Base-by-base conservation (phyloP, 2,888 invertebrate genomes). In the Drosophila kanekoi region DNA sequence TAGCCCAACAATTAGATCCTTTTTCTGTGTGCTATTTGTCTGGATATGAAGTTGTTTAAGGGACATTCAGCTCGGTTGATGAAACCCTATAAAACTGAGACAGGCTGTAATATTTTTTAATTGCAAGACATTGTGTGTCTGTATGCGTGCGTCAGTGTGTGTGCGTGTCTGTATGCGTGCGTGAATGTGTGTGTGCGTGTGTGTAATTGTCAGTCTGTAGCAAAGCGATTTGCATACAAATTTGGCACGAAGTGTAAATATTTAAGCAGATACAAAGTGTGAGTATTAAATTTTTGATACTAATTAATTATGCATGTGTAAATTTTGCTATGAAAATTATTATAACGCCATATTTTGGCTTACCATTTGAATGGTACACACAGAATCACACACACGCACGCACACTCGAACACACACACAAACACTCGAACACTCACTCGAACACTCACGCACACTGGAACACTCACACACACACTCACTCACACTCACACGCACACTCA, bases 281-380 rank as follows among this genome's bases (percentile, higher is more conserved):
- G 90, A 90, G 91, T 86, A 90, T 89, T 91, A 91, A 91, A 91
- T 91, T 91, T 91, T 91, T 91, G 90, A 91, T 91, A 89, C 90
- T 91, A 91, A 91, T 91, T 91, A 91, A 91, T 91, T 91, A 91
- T 91, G 90, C 91, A 91, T 91, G 90, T 91, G 91, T 91, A 91
- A 89, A 91, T 89, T 87, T 81, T 86, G 75, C 86, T 77, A 83
- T 86, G 88, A 85, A 85, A 85, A 85, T 85, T 85, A 89, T 85
- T 85, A 87, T 79, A 72, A 77, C 88, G 83, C 89, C 83, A 88
- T 88, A 84, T 89, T 83, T 78, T 58, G 79, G 79, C 72, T 65
- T 60, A 72, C 77, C 76, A 77, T 76, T 77, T 58, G 65, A 57
- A 60, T 62, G 33, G 54, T n/a, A 56, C 51, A 56, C 56, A 78